Evolutionary conservation across 1,140 invertebrate species (phyloP), one percentile per base, ranked within the genome.

Genomic region (Hirudo medicinalis): DNA sequence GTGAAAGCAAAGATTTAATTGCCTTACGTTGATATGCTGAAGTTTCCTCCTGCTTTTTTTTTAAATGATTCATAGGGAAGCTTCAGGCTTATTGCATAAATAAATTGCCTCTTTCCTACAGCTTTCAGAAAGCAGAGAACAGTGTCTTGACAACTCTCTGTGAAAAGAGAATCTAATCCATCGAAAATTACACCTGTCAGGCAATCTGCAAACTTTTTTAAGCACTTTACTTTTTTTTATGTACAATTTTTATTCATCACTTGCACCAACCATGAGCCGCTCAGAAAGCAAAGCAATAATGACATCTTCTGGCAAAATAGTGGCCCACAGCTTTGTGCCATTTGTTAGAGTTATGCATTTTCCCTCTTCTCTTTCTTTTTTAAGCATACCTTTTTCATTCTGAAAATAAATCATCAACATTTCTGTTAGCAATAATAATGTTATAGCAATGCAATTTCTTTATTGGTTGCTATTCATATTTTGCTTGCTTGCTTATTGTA

Each of bases 161-260:
- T 63, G 57, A 63, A 63, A 32, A 63, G 57, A 63, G 22, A 25
- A n/a, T 63, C 57, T 5, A 63, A 32, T 63, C 57, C 57, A 63
- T 63, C 57, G 13, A 63, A 63, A 32, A 63, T 63, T 32, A 63
- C 57, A 25, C 57, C 57, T 25, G 22, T 25, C 22, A 25, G 9
- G 29, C 57, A 63, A 32, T 63, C 57, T 63, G 57, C 22, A 63
- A 63, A 63, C 57, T 63, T 19, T 32, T 25, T 22, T 22, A 13
- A 36, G 22, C 4, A 13, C 17, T 3, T 63, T 32, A 63, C 9
- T 63, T 63, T 63, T 63, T 63, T 22, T 8, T 15, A 5, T 63
- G 19, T 15, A 32, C 22, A n/a, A n/a, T n/a, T 13, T 25, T 63
- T n/a, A 63, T 63, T 49, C 15, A 32, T 63, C 57, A 63, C 2